A percentile compares a stretch with the other conserved stretches of the same genome.
Conservation (phyloP, 2,113 vertebrate genomes). For the Crypturellus undulatus region DNA sequence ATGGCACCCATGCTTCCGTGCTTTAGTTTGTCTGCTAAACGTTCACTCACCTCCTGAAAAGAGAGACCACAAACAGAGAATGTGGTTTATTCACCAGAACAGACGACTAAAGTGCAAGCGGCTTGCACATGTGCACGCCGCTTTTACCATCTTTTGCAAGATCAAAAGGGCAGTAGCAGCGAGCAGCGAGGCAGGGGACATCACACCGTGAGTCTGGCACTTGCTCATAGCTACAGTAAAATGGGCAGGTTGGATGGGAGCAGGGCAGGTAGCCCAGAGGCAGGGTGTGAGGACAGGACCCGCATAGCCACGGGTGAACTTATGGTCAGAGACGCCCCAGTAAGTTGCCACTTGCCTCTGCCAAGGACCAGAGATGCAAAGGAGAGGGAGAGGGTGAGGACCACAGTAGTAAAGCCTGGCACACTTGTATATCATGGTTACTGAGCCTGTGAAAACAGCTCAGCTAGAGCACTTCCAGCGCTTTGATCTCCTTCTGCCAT, state of each 20-base stretch:
- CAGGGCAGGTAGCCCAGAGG: background rate
- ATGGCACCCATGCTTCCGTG: background rate
- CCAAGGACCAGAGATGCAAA: background rate
- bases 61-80: background rate
- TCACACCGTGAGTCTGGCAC: background rate
- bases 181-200: background rate
- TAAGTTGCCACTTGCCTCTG: fast-evolving
- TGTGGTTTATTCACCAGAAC: background rate
- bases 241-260: background rate
- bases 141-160: background rate
- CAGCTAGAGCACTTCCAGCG: background rate
- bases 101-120: background rate
- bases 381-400: background rate
- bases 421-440: background rate
- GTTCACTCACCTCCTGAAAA: background rate
- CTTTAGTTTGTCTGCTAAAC: background rate
- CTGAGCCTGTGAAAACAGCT: background rate
- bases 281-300: background rate
- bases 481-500: background rate
- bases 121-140: background rate
- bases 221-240: background rate
- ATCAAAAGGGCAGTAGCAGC: background rate
- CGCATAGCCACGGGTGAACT: background rate
- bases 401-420: background rate
- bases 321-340: background rate